Base-by-base conservation (phyloP, 2,888 invertebrate species). In the Orchestes rusci region DNA sequence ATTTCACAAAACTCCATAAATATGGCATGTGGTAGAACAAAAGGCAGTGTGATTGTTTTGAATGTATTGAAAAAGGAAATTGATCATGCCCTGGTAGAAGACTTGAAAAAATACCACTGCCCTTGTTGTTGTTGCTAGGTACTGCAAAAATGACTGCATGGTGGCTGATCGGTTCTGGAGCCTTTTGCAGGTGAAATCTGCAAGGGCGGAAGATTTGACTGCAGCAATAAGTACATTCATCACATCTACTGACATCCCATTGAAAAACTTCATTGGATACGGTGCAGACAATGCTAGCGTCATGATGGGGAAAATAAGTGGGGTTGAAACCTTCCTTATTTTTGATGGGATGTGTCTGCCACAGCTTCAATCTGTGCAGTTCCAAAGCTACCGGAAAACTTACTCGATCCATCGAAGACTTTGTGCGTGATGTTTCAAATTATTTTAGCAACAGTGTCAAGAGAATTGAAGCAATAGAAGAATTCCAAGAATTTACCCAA, bases 371-470 rank as follows among this genome's bases (percentile, higher is more conserved):
- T 48, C 42, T 57, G 30, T 57, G 53, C 19, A 40, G 54, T 36
- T 53, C 54, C 13, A 52, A 52, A 15, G 56, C 58, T 23, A 43
- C 48, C 18, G 48, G 51, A 32, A 53, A 50, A 43, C 34, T 58
- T 15, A 54, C 55, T 13, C 19, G 33, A 32, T 41, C 51, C 40
- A 10, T 55, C 13, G 57, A 34, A 16, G 16, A 34, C 13, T 34
- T 34, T 4, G 51, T 53, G 7, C 43, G 53, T 33, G 52, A 53
- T 23, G 46, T 53, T 8, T 54, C 50, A 42, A 39, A 41, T 36
- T 57, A 44, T 44, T 56, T 57, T 43, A 37, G 53, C 3, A 40
- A 59, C 32, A 60, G 60, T 35, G 17, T 51, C 13, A 60, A 59
- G 48, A 41, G 59, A 44, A 45, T 51, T 36, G 42, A 37, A 5